These are phyloP conservation scores for Cylas formicarius DNA, from an alignment of 1,140 invertebrate genomes.

Conservation along the genomic window DNA sequence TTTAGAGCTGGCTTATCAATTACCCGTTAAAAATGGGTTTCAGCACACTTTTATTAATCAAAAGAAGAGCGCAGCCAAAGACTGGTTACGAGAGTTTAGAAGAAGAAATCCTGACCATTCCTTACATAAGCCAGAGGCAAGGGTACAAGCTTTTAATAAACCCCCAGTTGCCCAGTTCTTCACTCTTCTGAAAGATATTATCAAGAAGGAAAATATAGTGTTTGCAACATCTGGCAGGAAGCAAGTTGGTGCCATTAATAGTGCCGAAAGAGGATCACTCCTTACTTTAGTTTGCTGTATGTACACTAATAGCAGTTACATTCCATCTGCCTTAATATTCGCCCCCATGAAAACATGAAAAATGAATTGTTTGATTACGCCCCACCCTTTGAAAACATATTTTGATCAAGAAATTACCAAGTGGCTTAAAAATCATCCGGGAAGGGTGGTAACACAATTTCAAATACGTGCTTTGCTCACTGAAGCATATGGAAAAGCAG, in stretches of 20 bases:
- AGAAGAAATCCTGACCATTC: conserved; percentile 35
- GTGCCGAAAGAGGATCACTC: conserved; percentile 1
- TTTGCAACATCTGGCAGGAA: conserved; percentile 30
- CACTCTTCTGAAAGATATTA: background rate
- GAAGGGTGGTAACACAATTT: conserved; percentile 18
- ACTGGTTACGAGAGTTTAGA: conserved; percentile 30
- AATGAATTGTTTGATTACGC: too few relatives aligned
- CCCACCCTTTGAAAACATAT: conserved; percentile 32
- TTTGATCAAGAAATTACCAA: conserved; percentile 27
- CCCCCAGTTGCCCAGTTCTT: conserved; percentile 16
- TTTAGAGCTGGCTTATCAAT: conserved; percentile 28
- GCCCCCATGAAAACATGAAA: too few relatives aligned
- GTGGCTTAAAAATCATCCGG: conserved; percentile 28
- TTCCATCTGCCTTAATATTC: conserved; percentile 9
- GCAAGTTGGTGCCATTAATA: conserved; percentile 28
- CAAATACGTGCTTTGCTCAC: conserved; percentile 17
- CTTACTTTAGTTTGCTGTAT: conserved; percentile 8
- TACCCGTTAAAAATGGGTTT: conserved; percentile 26
- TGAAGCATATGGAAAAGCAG: conserved; percentile 4
- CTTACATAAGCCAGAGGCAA: conserved; percentile 31
- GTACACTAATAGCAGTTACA: background rate
- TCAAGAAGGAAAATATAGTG: conserved; percentile 31
- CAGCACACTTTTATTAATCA: conserved; percentile 29
- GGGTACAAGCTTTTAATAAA: conserved; percentile 17
- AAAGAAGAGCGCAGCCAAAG: conserved; percentile 25